These are phyloP conservation scores for Amiota minor DNA, from an alignment of 2,888 invertebrate genomes.

Conservation along the genomic window DNA sequence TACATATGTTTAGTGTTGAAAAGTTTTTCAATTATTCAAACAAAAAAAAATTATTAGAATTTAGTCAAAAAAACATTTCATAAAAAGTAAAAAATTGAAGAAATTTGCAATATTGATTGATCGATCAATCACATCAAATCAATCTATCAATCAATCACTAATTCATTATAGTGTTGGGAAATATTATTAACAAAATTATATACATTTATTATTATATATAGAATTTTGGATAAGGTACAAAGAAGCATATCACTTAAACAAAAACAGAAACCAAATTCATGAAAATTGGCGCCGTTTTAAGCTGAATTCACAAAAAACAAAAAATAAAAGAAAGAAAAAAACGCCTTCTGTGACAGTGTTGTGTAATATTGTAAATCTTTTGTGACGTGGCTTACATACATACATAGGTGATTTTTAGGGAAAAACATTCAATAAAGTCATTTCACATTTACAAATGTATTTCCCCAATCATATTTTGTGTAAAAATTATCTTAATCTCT, in stretches of 20 bases:
- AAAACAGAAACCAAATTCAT: constrained; percentile 20
- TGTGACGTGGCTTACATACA: constrained; percentile 20
- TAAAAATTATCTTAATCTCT: not conserved
- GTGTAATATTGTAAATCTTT: constrained; percentile 11
- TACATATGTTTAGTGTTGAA: constrained; percentile 27
- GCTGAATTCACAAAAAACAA: not conserved
- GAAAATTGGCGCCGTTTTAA: not conserved
- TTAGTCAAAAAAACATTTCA: constrained; percentile 8
- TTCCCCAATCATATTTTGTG: too few relatives aligned
- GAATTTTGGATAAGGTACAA: constrained; percentile 41
- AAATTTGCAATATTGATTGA: too few relatives aligned
- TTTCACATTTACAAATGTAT: not conserved
- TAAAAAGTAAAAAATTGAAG: not conserved
- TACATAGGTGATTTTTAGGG: constrained; percentile 18
- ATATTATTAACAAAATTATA: constrained; percentile 46
- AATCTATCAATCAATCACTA: too few relatives aligned
- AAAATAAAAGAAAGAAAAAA: not conserved
- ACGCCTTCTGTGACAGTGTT: constrained; percentile 21
- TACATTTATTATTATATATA: constrained; percentile 30
- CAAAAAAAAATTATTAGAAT: not conserved
- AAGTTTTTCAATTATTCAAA: not conserved
- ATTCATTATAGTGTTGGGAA: not conserved
- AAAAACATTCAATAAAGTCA: constrained; percentile 7
- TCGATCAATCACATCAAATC: too few relatives aligned
- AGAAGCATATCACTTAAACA: constrained; percentile 53